Evolutionary conservation across 1,140 invertebrate genomes (phyloP).

Genomic region (Trichomalopsis sarcophagae): DNA sequence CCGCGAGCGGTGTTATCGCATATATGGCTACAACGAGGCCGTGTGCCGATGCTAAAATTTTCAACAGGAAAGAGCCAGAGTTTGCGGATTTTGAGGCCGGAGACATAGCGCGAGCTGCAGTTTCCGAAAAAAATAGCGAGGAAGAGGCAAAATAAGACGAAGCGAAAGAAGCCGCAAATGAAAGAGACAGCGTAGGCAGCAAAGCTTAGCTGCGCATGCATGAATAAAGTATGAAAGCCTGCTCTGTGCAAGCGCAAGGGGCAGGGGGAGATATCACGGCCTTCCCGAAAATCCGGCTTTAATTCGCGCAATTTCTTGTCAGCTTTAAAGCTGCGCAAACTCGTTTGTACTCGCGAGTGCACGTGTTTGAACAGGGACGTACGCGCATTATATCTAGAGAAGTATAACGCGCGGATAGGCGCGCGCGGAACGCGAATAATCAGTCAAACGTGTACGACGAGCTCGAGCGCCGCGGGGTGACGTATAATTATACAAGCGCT

Average conservation of each 20-base stretch:
- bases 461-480: neutral
- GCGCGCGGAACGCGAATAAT: neutral
- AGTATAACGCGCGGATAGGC: neutral
- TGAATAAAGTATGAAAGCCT: slow-evolving; percentile 26
- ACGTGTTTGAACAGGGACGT: neutral
- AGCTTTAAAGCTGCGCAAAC: neutral
- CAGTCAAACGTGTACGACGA: neutral
- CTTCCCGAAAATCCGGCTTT: slow-evolving; percentile 17
- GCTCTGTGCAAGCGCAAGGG: neutral
- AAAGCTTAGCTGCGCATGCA: neutral
- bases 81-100: neutral
- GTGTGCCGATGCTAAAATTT: neutral
- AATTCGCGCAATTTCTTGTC: slow-evolving; percentile 14
- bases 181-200: neutral
- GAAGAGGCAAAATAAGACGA: neutral
- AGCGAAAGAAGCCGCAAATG: slow-evolving; percentile 5
- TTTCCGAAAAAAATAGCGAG: neutral
- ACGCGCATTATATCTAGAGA: neutral
- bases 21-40: slow-evolving; percentile 13
- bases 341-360: neutral
- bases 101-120: slow-evolving; percentile 1
- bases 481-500: neutral
- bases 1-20: slow-evolving; percentile 21
- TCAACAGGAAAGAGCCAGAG: neutral
- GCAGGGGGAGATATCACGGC: neutral